These are phyloP conservation scores for silkworm (Bombyx mori) DNA, from an alignment of 1,140 invertebrate genomes.

Conservation along the genomic window ASM3026992v2 NC_085126.1:8520501-8521000, in stretches of 20 bases:
- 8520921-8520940: constrained; percentile 3
- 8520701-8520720: constrained; percentile 11
- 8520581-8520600: too few relatives aligned
- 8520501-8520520: too few relatives aligned
- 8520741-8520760: constrained; percentile 1
- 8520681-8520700: background rate
- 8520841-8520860: background rate
- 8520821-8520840: constrained; percentile 18
- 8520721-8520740: constrained; percentile 6
- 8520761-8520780: constrained; percentile 8
- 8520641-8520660: constrained; percentile 19
- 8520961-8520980: constrained; percentile 13
- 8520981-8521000: constrained; percentile 15
- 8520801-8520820: constrained; percentile 23
- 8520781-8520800: constrained; percentile 12
- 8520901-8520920: background rate
- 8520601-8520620: too few relatives aligned
- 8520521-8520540: too few relatives aligned
- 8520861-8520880: background rate
- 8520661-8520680: constrained; percentile 20
- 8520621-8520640: too few relatives aligned
- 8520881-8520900: background rate
- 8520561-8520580: too few relatives aligned
- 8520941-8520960: constrained; percentile 6
- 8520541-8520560: too few relatives aligned